phyloP scores from a whole-genome alignment of 2,797 vertebrate genomes.

The Tokudaia muenninki region DNA sequence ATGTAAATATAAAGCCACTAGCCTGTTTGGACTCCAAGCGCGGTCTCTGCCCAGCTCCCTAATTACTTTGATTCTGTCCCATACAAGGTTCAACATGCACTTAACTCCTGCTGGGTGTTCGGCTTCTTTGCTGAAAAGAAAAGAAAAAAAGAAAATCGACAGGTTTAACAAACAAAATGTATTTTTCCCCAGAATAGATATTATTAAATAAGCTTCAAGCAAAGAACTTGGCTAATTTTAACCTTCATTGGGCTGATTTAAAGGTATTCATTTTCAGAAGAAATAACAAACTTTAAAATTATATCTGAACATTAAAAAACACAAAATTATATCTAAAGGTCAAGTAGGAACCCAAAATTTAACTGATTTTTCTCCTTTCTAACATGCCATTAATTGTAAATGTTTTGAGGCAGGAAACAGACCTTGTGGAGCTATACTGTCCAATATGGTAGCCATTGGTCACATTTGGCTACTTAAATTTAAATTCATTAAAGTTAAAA shows the following conservation, averaged over 20 bases:
- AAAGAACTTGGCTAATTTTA: neutral
- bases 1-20: neutral
- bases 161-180: neutral
- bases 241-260: neutral
- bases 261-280: neutral
- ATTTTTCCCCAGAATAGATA: neutral
- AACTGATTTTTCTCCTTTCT: neutral
- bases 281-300: neutral
- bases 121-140: neutral
- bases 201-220: neutral
- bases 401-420: neutral
- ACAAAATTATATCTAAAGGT: neutral
- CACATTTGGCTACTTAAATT: neutral
- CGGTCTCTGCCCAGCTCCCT: neutral
- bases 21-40: neutral
- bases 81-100: neutral
- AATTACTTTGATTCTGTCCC: neutral
- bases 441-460: neutral
- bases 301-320: neutral
- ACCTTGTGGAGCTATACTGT: neutral
- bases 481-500: conserved; percentile 1
- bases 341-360: neutral
- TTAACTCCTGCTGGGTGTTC: neutral
- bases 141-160: neutral
- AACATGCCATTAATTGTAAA: neutral